Evolutionary conservation across 2,888 invertebrate genomes (phyloP), one percentile per base, ranked within the genome.

Genomic region (Perdita meconis): DNA sequence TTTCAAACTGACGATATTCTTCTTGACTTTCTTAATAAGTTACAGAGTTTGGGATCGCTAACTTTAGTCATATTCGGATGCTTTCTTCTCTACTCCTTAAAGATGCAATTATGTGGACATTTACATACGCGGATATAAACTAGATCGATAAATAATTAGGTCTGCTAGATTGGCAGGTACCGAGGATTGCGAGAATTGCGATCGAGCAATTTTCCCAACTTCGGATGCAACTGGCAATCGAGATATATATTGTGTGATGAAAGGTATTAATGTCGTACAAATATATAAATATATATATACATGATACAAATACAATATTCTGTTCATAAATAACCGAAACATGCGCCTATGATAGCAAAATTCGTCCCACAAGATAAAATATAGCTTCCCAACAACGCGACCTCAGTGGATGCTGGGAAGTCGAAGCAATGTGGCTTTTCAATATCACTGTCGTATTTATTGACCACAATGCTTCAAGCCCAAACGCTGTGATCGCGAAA

Each of bases 401-500:
- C 83, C 83, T 85, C 82, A 77, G 80, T 84, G 86, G 85, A 86
- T 87, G 87, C 71, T 85, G 84, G 86, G 83, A 86, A 87, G 80
- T 77, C 85, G 87, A 91, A 91, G 89, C 90, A 89, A 81, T 88
- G 88, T 87, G 90, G 89, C 90, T 87, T 84, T 80, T 72, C 71
- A 78, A 78, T 77, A 81, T 80, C 73, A 78, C 59, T 72, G 76
- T 80, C 81, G 75, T 78, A 84, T 69, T 82, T 65, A 71, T 65
- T 77, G 86, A 91, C 90, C 90, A 85, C 89, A 89, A 89, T 87
- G 90, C 89, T 91, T 90, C 88, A 80, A 86, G 87, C 90, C 86
- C 89, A 88, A 91, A 90, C 90, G 91, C 91, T 89, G 89, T 78
- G 83, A 87, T 88, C 84, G 78, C 78, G 77, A 82, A 73, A 74